Percentiles rank a stretch among this genome's conserved stretches.
Evolutionary conservation across 64 coral and sea anemone species (phyloP).

Genomic region (Porites lutea): DNA sequence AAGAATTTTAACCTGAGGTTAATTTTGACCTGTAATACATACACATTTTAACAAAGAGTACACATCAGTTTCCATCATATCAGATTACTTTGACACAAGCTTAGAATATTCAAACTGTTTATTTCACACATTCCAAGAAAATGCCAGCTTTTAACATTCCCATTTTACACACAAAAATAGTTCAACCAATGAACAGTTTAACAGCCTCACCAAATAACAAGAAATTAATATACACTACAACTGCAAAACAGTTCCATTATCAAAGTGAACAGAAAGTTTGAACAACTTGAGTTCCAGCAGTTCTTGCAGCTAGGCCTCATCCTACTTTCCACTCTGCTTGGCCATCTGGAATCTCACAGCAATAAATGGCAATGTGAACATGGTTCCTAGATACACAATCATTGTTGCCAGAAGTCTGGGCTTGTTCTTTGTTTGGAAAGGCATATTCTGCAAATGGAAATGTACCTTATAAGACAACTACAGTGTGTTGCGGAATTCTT

Average conservation of each 20-base stretch:
- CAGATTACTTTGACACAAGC: background rate
- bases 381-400: constrained; percentile 78
- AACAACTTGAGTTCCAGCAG: background rate
- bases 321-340: constrained; percentile 67
- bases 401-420: constrained; percentile 88
- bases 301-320: background rate
- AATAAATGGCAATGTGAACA: constrained; percentile 91
- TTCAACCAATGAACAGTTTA: background rate
- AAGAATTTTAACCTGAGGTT: too few species aligned
- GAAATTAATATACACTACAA: background rate
- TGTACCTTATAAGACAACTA: too few species aligned
- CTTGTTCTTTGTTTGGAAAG: constrained; percentile 98
- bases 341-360: constrained; percentile 99
- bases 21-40: too few species aligned
- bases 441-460: constrained; percentile 85
- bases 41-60: too few species aligned
- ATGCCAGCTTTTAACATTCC: background rate
- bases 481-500: too few species aligned
- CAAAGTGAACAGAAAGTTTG: background rate
- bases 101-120: background rate
- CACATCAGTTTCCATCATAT: too few species aligned
- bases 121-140: background rate
- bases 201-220: background rate
- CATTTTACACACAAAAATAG: background rate
- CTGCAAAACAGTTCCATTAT: background rate